Conservation (phyloP, 1,140 invertebrate genomes). For the Papilio glaucus region DNA sequence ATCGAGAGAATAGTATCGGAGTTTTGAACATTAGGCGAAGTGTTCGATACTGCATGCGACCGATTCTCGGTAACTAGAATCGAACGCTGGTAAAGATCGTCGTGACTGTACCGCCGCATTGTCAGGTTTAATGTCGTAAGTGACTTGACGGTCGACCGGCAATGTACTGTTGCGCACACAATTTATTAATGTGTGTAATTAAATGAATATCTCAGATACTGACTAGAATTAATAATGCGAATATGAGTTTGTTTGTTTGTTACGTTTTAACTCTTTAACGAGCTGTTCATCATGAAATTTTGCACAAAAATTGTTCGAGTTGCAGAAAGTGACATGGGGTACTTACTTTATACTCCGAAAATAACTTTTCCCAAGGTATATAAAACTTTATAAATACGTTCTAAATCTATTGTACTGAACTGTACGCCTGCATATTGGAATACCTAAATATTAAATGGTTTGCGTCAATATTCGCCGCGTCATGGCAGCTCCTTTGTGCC, state of each 20-base stretch:
- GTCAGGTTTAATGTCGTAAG: constrained; percentile 73
- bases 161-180: constrained; percentile 55
- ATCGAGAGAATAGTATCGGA: constrained; percentile 69
- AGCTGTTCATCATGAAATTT: too few relatives aligned
- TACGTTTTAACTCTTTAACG: too few relatives aligned
- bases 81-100: constrained; percentile 70
- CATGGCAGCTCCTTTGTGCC: constrained; percentile 79
- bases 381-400: background rate
- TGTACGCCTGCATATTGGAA: constrained; percentile 70
- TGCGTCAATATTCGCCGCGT: constrained; percentile 72
- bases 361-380: background rate
- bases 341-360: too few relatives aligned
- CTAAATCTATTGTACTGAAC: constrained; percentile 45
- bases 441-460: constrained; percentile 82
- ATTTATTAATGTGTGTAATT: background rate
- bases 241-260: too few relatives aligned
- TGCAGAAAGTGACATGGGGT: too few relatives aligned
- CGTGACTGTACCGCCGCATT: constrained; percentile 68
- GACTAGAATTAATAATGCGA: too few relatives aligned
- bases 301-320: too few relatives aligned
- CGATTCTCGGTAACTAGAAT: constrained; percentile 72
- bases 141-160: constrained; percentile 53
- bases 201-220: constrained; percentile 36
- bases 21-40: constrained; percentile 64
- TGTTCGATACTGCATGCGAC: constrained; percentile 59